phyloP scores from a whole-genome alignment of 2,797 vertebrate species.

The Uromys caudimaculatus region DNA sequence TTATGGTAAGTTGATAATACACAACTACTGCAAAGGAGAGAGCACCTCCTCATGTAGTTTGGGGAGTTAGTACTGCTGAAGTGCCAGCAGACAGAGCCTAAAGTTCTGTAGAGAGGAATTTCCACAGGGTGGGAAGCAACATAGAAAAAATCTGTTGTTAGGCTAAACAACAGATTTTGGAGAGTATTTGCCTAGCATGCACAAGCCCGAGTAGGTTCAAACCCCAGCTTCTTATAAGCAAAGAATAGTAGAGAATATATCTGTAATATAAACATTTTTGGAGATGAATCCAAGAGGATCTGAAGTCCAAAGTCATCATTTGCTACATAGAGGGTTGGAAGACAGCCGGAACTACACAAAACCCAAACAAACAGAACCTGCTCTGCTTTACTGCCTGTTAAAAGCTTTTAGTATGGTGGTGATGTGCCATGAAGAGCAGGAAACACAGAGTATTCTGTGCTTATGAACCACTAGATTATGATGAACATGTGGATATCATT shows the following conservation, averaged over 20 bases:
- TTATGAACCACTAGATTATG: not conserved
- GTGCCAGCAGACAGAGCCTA: not conserved
- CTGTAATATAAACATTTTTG: not conserved
- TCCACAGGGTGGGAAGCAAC: not conserved
- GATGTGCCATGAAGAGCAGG: accelerated
- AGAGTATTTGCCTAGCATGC: not conserved
- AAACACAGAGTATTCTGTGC: accelerated
- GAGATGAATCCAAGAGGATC: not conserved
- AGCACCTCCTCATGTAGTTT: accelerated
- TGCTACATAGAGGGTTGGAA: not conserved
- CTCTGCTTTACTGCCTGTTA: not conserved
- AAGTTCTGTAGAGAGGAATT: not conserved
- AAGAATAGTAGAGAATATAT: not conserved
- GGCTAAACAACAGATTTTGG: not conserved
- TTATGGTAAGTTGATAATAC: not conserved
- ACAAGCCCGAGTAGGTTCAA: not conserved
- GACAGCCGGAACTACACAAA: not conserved
- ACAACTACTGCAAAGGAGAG: not conserved
- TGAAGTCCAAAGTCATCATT: not conserved
- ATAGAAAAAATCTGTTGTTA: no score
- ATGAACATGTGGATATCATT: not conserved
- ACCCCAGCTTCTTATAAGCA: not conserved
- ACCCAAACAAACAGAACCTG: not conserved
- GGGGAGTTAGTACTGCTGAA: not conserved
- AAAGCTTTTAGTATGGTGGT: not conserved